Percentiles rank a stretch among this genome's conserved stretches.
phyloP scores from a whole-genome alignment of 2,113 vertebrate genomes.

The Eclectus roratus region DNA sequence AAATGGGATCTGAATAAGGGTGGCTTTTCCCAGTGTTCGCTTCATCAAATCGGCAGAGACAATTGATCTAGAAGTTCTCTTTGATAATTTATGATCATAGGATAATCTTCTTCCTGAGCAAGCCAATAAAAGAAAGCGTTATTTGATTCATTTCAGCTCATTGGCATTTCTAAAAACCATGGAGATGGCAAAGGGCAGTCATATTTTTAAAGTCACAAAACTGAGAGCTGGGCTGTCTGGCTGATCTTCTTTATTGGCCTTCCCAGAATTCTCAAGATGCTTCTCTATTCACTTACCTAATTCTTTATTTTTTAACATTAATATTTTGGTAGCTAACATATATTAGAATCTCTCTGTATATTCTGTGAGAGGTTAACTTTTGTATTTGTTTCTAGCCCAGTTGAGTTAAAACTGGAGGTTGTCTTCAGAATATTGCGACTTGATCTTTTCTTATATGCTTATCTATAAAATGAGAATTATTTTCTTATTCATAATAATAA shows the following conservation, averaged over 20 bases:
- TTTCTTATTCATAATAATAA: not conserved
- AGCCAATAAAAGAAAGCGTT: not conserved
- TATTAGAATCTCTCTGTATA: not conserved
- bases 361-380: not conserved
- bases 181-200: not conserved
- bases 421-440: not conserved
- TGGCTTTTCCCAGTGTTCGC: not conserved
- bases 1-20: not conserved
- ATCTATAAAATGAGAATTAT: not conserved
- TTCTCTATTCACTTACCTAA: fast-evolving
- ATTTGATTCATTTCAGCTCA: not conserved
- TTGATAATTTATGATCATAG: not conserved
- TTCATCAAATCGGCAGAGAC: not conserved
- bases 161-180: not conserved
- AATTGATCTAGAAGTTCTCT: not conserved
- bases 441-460: not conserved
- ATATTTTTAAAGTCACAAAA: not conserved
- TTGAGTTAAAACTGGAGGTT: not conserved
- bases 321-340: not conserved
- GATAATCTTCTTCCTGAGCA: not conserved
- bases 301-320: not conserved
- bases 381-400: not conserved
- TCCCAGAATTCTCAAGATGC: not conserved
- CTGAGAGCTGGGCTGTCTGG: not conserved
- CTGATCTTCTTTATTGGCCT: not conserved